These are phyloP conservation scores for Magallana ariakensis DNA, from an alignment of 1,140 invertebrate species.

Conservation along the genomic window DNA sequence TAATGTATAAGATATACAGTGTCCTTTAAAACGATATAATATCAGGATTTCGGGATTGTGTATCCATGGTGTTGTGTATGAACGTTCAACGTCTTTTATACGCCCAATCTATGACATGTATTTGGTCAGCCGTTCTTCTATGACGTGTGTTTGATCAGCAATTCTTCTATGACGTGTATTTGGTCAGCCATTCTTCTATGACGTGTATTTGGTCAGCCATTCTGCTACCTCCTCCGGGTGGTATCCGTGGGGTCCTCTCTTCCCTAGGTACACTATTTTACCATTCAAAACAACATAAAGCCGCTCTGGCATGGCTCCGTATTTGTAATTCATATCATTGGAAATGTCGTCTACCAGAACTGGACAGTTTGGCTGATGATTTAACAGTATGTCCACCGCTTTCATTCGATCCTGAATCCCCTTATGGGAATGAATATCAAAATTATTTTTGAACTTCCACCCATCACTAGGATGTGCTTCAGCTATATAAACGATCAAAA, in stretches of 20 bases:
- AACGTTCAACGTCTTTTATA: too few species aligned
- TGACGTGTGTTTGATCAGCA: constrained; percentile 51
- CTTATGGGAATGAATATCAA: constrained; percentile 50
- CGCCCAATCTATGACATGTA: too few species aligned
- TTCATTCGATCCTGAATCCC: constrained; percentile 61
- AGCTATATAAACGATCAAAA: constrained; percentile 68
- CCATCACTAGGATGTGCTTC: constrained; percentile 70
- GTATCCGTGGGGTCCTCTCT: constrained; percentile 64
- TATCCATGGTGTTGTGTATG: too few species aligned
- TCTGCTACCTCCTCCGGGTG: constrained; percentile 62
- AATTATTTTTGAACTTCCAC: constrained; percentile 64
- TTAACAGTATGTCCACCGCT: constrained; percentile 58
- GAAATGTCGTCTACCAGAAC: constrained; percentile 65
- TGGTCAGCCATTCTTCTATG: constrained; percentile 63
- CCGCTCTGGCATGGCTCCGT: constrained; percentile 65
- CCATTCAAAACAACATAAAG: constrained; percentile 66
- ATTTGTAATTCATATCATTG: constrained; percentile 58
- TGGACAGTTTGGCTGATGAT: constrained; percentile 26
- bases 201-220: constrained; percentile 55
- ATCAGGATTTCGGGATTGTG: too few species aligned
- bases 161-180: constrained; percentile 59
- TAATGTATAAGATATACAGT: too few species aligned
- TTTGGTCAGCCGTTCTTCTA: too few species aligned
- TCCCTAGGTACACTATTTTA: constrained; percentile 63
- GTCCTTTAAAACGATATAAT: too few species aligned